These are phyloP conservation scores for Drosophila sp. DNA, from an alignment of 1,140 invertebrate species.

Conservation along the genomic window DNA sequence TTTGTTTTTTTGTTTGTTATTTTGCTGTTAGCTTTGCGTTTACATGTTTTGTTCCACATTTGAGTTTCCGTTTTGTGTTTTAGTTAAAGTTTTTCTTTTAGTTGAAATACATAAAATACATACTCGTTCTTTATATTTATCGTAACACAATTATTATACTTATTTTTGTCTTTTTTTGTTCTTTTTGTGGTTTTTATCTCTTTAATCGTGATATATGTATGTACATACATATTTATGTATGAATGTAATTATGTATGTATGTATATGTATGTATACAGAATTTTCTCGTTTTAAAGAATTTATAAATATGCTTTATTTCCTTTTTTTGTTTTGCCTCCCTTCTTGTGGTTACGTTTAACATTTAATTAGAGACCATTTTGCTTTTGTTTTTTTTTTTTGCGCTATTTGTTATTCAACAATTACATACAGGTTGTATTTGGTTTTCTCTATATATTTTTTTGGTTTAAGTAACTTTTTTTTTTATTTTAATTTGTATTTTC, in stretches of 20 bases:
- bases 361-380: constrained; percentile 48
- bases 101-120: constrained; percentile 61
- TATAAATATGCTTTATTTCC: constrained; percentile 59
- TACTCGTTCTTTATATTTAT: constrained; percentile 9
- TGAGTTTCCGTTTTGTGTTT: constrained; percentile 31
- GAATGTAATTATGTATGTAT: constrained; percentile 19
- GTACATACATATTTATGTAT: constrained; percentile 23
- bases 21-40: constrained; percentile 49
- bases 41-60: constrained; percentile 51
- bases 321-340: constrained; percentile 23
- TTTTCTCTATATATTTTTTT: constrained; percentile 28
- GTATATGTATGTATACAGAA: constrained; percentile 25
- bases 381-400: constrained; percentile 23
- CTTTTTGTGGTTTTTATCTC: constrained; percentile 21
- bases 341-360: constrained; percentile 50
- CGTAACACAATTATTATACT: constrained; percentile 48
- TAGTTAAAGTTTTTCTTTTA: constrained; percentile 34
- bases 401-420: constrained; percentile 26
- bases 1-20: constrained; percentile 30
- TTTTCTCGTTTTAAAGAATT: constrained; percentile 68
- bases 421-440: constrained; percentile 10
- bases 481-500: constrained; percentile 6
- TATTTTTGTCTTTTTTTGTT: neutral
- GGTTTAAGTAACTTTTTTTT: constrained; percentile 40
- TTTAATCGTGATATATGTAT: constrained; percentile 28